Evolutionary conservation across 2,797 vertebrate genomes (phyloP), one percentile per base, ranked within the genome.

Genomic region (Chloroceryle inda): DNA sequence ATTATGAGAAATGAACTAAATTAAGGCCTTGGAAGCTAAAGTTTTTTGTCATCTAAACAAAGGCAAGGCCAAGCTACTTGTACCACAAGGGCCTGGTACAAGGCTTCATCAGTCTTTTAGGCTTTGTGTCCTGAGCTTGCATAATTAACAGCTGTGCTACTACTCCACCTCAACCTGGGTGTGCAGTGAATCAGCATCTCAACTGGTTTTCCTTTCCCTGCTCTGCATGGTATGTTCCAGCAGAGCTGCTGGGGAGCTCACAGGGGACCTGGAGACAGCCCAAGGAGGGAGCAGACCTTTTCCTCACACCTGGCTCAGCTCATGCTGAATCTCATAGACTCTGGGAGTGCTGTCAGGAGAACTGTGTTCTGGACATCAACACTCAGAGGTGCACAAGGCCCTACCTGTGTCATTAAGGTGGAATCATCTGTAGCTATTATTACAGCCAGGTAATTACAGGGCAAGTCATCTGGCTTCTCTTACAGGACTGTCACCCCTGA

Each of bases 181-280:
- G 33, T 15, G 13, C 44, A 24, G 31, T 31, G 38, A 67, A 63
- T 35, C 47, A 29, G 52, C 24, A 55, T 74, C 42, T 69, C 44
- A 5, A 26, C 68, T 50, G 33, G 27, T 21, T 74, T 22, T 63
- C 47, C 42, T 24, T 73, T 81, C 55, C 61, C 56, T 66, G 1
- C 53, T 81, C 22, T 6, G 2, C 3, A 0, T 53, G 40, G 6
- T 42, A 22, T 0, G 0, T 29, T 21, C 53, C 35, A 71, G 18
- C 3, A 2, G 55, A 68, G 37, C 59, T 6, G 1, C 47, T 42
- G 52, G 16, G 1, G 10, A 67, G n/a, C 33, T n/a, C 35, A 45
- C 26, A 12, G 72, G 59, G 26, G 27, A 82, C 14, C 52, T 59
- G 40, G 49, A 45, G 26, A 31, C 31, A 27, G 56, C 26, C 20